phyloP scores from a whole-genome alignment of 1,140 invertebrate species.

The Rhyzopertha dominica region DNA sequence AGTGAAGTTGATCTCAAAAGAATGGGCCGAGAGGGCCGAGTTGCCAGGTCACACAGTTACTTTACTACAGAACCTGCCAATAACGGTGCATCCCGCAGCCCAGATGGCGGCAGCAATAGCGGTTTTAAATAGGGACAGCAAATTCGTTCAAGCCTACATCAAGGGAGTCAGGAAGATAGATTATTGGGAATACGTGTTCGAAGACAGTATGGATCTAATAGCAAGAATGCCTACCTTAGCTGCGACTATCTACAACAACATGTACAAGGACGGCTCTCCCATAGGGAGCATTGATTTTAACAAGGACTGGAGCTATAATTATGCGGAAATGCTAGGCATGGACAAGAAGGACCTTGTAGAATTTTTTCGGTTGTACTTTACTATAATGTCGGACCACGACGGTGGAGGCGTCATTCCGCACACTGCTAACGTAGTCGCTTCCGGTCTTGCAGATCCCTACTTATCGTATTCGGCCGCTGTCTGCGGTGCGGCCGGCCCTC shows the following conservation, averaged over 20 bases:
- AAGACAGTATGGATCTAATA: conserved; percentile 95
- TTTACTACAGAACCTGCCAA: conserved; percentile 94
- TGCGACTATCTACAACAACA: conserved; percentile 90
- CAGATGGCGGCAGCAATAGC: conserved; percentile 92
- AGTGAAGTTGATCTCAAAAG: conserved; percentile 77
- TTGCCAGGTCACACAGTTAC: conserved; percentile 90
- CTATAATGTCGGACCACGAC: conserved; percentile 95
- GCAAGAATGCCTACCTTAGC: conserved; percentile 93
- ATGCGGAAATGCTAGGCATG: conserved; percentile 88
- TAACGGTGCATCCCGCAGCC: conserved; percentile 90
- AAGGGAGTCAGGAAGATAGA: conserved; percentile 78
- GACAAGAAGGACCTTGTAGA: conserved; percentile 84
- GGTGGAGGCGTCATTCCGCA: conserved; percentile 96
- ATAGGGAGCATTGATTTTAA: conserved; percentile 82
- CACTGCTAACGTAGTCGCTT: conserved; percentile 90
- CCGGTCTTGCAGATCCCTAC: conserved; percentile 92
- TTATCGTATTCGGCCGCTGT: conserved; percentile 90
- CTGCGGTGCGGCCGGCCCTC: conserved; percentile 90
- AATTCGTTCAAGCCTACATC: conserved; percentile 88
- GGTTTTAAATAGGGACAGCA: conserved; percentile 88
- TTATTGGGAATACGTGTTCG: conserved; percentile 85
- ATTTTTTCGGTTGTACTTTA: conserved; percentile 90
- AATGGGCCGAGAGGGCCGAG: conserved; percentile 82
- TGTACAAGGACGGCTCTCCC: conserved; percentile 79
- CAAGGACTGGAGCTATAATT: conserved; percentile 94